These are phyloP conservation scores for Lateolabrax maculatus DNA, from an alignment of 2,797 vertebrate genomes.

Conservation along the genomic window DNA sequence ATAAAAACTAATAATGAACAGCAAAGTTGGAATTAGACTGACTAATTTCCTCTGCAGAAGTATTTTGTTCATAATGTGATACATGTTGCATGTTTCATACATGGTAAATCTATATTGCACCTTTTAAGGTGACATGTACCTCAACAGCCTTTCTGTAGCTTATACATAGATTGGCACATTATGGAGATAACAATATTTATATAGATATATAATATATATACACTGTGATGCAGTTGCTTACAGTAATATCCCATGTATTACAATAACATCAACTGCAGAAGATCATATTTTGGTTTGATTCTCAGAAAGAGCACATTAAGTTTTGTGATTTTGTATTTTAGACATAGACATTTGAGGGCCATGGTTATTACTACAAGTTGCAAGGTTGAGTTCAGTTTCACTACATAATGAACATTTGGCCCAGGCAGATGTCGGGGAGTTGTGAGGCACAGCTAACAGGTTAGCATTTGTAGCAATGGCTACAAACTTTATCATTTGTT, in stretches of 20 bases:
- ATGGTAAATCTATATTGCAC: constrained; percentile 22
- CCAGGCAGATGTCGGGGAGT: not conserved
- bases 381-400: not conserved
- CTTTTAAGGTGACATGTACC: not conserved
- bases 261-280: not conserved
- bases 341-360: constrained; percentile 3
- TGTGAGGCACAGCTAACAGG: not conserved
- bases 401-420: not conserved
- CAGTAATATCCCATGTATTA: constrained; percentile 2
- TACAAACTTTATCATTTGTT: not conserved
- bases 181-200: not conserved
- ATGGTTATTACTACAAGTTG: not conserved
- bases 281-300: constrained; percentile 2
- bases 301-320: not conserved
- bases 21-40: constrained; percentile 39
- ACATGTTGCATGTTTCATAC: constrained; percentile 36
- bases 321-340: not conserved
- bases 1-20: constrained; percentile 55
- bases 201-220: too few relatives aligned
- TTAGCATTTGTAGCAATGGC: not conserved
- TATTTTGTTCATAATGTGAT: constrained; percentile 37
- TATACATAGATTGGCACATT: not conserved
- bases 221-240: not conserved
- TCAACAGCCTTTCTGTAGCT: constrained; percentile 6
- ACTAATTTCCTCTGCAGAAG: constrained; percentile 30